Conservation (phyloP, 2,797 vertebrate species). For the Cuniculus paca region DNA sequence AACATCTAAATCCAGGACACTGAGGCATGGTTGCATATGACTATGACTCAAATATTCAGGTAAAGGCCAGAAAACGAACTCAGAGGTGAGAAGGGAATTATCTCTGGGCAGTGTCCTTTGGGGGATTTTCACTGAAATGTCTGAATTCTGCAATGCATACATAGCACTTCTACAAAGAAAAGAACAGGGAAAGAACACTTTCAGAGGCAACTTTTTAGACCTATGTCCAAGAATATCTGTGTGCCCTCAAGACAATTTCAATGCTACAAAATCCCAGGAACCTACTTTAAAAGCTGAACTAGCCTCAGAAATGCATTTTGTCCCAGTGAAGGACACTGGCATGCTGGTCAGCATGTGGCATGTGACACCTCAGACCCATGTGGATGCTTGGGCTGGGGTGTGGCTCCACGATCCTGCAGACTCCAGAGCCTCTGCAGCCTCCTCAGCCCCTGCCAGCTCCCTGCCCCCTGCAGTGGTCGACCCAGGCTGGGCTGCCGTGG, state of each 20-base stretch:
- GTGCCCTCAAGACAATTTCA: not conserved
- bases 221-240: not conserved
- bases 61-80: not conserved
- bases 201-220: not conserved
- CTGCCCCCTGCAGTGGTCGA: not conserved
- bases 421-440: not conserved
- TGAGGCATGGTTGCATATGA: not conserved
- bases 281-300: not conserved
- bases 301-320: not conserved
- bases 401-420: too few species aligned
- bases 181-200: not conserved
- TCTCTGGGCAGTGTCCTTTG: not conserved
- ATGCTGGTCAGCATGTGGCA: not conserved
- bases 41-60: not conserved
- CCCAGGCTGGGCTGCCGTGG: not conserved
- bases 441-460: too few species aligned
- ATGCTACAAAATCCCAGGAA: not conserved
- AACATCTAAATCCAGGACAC: not conserved
- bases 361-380: not conserved
- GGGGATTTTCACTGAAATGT: not conserved
- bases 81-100: not conserved
- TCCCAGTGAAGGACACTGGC: not conserved
- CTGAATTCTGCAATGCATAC: rapidly evolving
- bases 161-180: not conserved
- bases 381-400: rapidly evolving